Evolutionary conservation across 2,888 invertebrate genomes (phyloP).

Genomic region (Argyra leucocephala): DNA sequence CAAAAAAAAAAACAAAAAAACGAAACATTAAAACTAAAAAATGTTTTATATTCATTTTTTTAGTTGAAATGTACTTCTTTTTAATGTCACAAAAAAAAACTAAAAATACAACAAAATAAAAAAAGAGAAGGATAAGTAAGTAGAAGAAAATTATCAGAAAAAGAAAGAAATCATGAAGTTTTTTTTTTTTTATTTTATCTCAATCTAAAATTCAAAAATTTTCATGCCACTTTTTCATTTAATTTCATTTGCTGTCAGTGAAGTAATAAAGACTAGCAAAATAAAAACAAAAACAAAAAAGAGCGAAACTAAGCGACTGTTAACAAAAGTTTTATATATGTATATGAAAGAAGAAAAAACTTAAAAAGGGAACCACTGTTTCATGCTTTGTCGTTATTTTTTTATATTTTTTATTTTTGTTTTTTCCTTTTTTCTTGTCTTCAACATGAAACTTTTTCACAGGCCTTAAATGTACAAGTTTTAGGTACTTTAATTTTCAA

Average conservation of each 20-base stretch:
- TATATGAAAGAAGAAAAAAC: not conserved
- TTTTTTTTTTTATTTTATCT: not conserved
- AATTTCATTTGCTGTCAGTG: conserved; percentile 6
- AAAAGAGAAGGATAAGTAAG: too few relatives aligned
- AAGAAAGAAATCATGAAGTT: not conserved
- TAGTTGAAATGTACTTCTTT: not conserved
- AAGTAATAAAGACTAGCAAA: not conserved
- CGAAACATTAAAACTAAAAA: too few relatives aligned
- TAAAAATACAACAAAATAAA: not conserved
- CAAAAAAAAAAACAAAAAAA: too few relatives aligned
- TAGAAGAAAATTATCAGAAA: too few relatives aligned
- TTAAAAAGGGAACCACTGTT: not conserved
- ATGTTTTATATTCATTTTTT: not conserved
- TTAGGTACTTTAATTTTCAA: not conserved
- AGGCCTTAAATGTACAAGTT: not conserved
- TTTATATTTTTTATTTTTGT: not conserved
- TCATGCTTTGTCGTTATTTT: not conserved
- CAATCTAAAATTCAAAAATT: conserved; percentile 6
- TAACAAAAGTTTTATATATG: not conserved
- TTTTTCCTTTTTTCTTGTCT: not conserved
- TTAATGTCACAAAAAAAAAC: conserved; percentile 2
- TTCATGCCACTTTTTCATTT: conserved; percentile 6
- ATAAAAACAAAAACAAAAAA: not conserved
- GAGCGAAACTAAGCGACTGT: not conserved
- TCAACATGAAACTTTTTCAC: not conserved